Evolutionary conservation across 2,888 invertebrate species (phyloP).

Genomic region (Acronicta aceris): DNA sequence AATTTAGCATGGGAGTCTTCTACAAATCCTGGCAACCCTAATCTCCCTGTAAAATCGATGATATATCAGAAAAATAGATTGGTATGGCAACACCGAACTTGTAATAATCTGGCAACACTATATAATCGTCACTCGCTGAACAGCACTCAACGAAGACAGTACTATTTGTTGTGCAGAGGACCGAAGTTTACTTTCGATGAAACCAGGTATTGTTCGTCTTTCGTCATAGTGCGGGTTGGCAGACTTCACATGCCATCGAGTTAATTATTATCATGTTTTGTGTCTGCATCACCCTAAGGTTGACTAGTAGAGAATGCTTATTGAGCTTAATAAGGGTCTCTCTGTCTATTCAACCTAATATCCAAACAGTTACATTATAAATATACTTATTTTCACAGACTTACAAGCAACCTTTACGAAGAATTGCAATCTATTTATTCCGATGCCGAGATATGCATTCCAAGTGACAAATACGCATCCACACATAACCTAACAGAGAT

Average conservation of each 20-base stretch:
- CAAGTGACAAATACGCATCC: slow-evolving; percentile 56
- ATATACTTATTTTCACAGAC: slow-evolving; percentile 64
- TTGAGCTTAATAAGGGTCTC: too few species aligned
- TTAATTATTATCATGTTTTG: too few species aligned
- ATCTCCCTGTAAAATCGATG: slow-evolving; percentile 62
- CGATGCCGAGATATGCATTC: slow-evolving; percentile 88
- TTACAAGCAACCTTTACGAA: slow-evolving; percentile 82
- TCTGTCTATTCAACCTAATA: too few species aligned
- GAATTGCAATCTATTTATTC: slow-evolving; percentile 90
- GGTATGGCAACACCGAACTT: slow-evolving; percentile 73
- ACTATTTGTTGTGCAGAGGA: slow-evolving; percentile 90
- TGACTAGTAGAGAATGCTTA: too few species aligned
- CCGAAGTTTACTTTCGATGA: slow-evolving; percentile 88
- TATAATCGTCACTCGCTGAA: slow-evolving; percentile 66
- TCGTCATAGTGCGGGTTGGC: too few species aligned
- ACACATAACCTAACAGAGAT: slow-evolving; percentile 61
- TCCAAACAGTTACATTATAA: too few species aligned
- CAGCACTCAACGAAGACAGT: slow-evolving; percentile 83
- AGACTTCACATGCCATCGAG: too few species aligned
- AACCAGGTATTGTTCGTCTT: slow-evolving; percentile 78
- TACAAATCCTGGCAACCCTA: slow-evolving; percentile 67
- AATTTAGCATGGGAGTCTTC: slow-evolving; percentile 80
- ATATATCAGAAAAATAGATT: slow-evolving; percentile 69
- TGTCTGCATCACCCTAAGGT: too few species aligned
- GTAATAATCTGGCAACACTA: slow-evolving; percentile 66